Conservation (phyloP, 1,140 invertebrate species). For the Archivesica marissinica region DNA sequence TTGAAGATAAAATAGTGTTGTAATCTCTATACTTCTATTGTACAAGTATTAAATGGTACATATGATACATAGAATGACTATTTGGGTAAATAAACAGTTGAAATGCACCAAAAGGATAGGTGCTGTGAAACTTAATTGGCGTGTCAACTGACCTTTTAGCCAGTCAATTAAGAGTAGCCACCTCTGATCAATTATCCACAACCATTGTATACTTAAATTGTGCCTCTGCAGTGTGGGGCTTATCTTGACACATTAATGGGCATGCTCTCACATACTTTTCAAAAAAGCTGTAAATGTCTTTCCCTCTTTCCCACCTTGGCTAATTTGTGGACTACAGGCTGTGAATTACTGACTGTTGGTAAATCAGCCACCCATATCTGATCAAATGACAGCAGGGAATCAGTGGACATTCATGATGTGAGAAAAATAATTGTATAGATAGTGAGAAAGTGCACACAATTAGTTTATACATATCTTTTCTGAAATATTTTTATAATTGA, state of each 20-base stretch:
- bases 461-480: no score
- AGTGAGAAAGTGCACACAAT: no score
- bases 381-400: no score
- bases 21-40: no score
- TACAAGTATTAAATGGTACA: no score
- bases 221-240: neutral
- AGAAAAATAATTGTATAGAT: no score
- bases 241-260: conserved; percentile 33
- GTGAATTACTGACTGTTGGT: conserved; percentile 26
- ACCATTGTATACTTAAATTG: conserved; percentile 33
- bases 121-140: neutral
- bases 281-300: neutral
- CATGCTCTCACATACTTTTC: conserved; percentile 3
- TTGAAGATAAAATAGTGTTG: no score
- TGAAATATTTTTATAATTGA: no score
- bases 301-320: conserved; percentile 23
- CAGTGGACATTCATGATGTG: no score
- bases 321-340: conserved; percentile 25
- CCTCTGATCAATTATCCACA: conserved; percentile 10
- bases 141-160: conserved; percentile 8
- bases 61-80: neutral
- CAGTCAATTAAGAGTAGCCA: conserved; percentile 13
- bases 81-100: conserved; percentile 11
- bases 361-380: no score
- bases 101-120: neutral